Evolutionary conservation across 2,888 invertebrate species (phyloP), one percentile per base, ranked within the genome.

Genomic region (Yponomeuta malinellus): DNA sequence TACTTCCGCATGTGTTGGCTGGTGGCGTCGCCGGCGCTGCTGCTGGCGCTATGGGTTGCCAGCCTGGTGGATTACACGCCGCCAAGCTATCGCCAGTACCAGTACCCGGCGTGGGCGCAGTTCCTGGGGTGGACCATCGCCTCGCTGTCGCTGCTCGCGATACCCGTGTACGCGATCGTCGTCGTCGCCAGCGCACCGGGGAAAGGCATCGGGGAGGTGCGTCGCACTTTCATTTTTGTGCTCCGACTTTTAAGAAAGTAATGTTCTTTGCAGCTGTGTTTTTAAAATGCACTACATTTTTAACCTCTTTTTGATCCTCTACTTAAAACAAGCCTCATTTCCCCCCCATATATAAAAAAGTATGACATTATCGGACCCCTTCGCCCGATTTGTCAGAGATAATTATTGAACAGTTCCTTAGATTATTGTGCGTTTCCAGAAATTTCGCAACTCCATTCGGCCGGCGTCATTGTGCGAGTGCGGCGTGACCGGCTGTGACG

Each of bases 1-100:
- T 98, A 97, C 85, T 96, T 98, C 81, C 94, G 96, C 75, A 94
- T 96, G 75, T 97, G 98, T 82, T 98, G 98, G 98, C 91, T 96
- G 71, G 87, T 96, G 73, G 95, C 96, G 23, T 94, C 97, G 12
- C 98, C 98, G 0, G 91, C 96, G 67, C 89, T 97, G 72, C 94
- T 98, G 72, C 88, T 97, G 93, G 95, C 96, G 29, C 94, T 98
- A 71, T 97, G 97, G 97, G 95, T 98, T 71, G 96, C 97, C 78
- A 96, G 97, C 78, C 92, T 98, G 81, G 95, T 97, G 72, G 97
- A 97, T 87, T 98, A 98, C 85, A 95, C 95, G 77, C 95, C 96
- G 68, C 97, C 97, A 10, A 95, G 95, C 48, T 97, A 97, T 84
- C 95, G 96, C 76, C 96, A 96, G 78, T 96, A 96, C 72, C 93